phyloP scores from a whole-genome alignment of 2,888 invertebrate genomes.

The Epirrhoe alternata region DNA sequence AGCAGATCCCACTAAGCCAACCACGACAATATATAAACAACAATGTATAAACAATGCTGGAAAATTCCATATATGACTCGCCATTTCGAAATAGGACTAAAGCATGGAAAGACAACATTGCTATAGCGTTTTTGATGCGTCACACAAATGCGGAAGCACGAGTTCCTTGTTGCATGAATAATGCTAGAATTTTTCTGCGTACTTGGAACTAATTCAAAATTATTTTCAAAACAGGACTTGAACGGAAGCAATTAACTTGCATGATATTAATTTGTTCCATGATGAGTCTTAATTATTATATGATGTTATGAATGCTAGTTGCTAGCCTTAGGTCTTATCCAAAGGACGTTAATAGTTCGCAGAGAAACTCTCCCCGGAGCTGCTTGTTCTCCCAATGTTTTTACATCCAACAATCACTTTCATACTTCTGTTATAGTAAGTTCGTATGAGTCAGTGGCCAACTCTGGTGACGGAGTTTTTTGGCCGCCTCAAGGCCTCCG shows the following conservation, averaged over 20 bases:
- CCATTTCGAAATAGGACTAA: constrained; percentile 32
- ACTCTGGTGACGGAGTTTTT: too few relatives aligned
- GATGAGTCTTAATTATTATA: constrained; percentile 3
- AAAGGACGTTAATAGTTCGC: too few relatives aligned
- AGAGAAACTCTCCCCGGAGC: too few relatives aligned
- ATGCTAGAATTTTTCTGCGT: constrained; percentile 41
- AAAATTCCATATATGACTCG: constrained; percentile 22
- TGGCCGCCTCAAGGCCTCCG: too few relatives aligned
- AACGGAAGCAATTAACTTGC: constrained; percentile 30
- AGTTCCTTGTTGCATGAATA: constrained; percentile 41
- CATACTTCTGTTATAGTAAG: too few relatives aligned
- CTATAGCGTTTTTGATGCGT: constrained; percentile 44
- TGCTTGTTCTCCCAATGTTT: too few relatives aligned
- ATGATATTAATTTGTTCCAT: constrained; percentile 3
- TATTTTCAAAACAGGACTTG: constrained; percentile 28
- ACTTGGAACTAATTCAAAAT: constrained; percentile 44
- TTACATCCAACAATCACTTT: too few relatives aligned
- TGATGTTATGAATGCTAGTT: constrained; percentile 3
- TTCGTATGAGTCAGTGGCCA: too few relatives aligned
- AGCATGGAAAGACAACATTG: constrained; percentile 35
- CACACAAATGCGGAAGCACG: constrained; percentile 41
- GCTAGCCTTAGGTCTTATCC: too few relatives aligned
- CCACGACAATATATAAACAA: neutral
- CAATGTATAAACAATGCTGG: constrained; percentile 3
- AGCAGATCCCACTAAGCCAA: neutral